These are phyloP conservation scores for Leptoteleia sp. DNA, from an alignment of 1,140 invertebrate species.

Conservation along the genomic window DNA sequence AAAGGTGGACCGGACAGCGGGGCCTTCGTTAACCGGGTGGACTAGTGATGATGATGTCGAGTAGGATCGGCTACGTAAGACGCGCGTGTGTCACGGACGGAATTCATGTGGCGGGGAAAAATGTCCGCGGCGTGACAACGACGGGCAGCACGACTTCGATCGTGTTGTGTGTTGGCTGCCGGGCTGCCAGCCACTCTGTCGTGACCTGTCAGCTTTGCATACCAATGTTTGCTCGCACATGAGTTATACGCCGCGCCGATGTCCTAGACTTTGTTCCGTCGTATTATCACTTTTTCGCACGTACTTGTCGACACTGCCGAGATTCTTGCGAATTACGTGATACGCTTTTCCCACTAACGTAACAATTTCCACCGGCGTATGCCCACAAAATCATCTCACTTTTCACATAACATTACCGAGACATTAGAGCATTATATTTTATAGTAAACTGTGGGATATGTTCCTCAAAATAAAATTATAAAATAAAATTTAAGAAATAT, in stretches of 20 bases:
- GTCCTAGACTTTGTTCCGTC: slow-evolving; percentile 21
- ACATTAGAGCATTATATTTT: too few species aligned
- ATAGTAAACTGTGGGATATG: too few species aligned
- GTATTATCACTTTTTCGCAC: slow-evolving; percentile 24
- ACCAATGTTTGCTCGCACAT: slow-evolving; percentile 48
- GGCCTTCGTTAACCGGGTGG: slow-evolving; percentile 24
- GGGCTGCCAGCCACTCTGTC: slow-evolving; percentile 44
- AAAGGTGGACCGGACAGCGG: too few species aligned
- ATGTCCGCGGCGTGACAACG: slow-evolving; percentile 45
- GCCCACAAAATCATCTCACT: not conserved
- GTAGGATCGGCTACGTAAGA: slow-evolving; percentile 18
- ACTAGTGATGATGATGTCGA: slow-evolving; percentile 36
- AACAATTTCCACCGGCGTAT: too few species aligned
- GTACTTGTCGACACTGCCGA: not conserved
- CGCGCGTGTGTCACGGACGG: slow-evolving; percentile 43
- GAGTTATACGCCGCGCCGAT: slow-evolving; percentile 32
- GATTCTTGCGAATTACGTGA: slow-evolving; percentile 18
- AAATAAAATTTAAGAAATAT: too few species aligned
- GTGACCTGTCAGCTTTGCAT: slow-evolving; percentile 56
- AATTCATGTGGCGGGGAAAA: slow-evolving; percentile 49
- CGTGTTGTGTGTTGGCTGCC: slow-evolving; percentile 38
- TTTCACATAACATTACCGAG: not conserved
- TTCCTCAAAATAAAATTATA: too few species aligned
- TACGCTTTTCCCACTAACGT: not conserved
- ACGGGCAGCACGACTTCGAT: slow-evolving; percentile 53